Evolutionary conservation across 30 jellyfish, hydroid and myxozoan species (phyloP), one percentile per base, ranked within the genome.

Genomic region (Cassiopea andromeda): DNA sequence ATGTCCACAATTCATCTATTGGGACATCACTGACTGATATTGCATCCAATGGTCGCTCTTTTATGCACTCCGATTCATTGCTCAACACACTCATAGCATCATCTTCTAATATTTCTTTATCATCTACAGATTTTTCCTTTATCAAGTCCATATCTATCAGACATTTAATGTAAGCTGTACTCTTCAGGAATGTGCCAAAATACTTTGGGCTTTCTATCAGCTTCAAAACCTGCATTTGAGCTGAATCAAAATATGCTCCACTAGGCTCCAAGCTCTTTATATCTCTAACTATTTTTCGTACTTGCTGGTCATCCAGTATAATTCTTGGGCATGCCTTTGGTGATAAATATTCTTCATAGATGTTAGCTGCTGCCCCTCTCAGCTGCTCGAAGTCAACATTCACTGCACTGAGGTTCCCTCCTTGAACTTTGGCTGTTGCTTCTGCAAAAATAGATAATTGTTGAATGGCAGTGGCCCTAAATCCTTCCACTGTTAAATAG

Each of bases 221-320:
- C 82, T 96, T 96, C 77, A 92, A 82, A 46, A 91, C 99, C 82
- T 97, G 98, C 98, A 92, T 96, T 73, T 96, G 99, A 60, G 99
- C 99, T 1, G 97, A 80, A 82, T 96, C 99, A 90, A 96, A 96
- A 85, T 96, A 96, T 4, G 99, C 97, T 18, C 99, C 99, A 92
- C 99, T 96, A 45, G 99, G 99, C 66, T 96, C 99, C 54, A 77
- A 70, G 67, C 97, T 92, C 78, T 93, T 96, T 49, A 96, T 82
- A 82, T 96, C 99, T 59, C 93, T 82, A 19, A 96, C 97, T 59
- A 96, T 96, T 81, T 96, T 96, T 49, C 98, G 69, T 48, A 96
- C 99, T 48, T 93, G 90, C 50, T 92, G 98, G 61, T 96, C 99
- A 17, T 96, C 99, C 14, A 96, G 90, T 44, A 85, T 80, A 18